A percentile compares a stretch with the other conserved stretches of the same genome.
Evolutionary conservation across 1,140 invertebrate genomes (phyloP).

Genomic region (Drosophila navojoa): DNA sequence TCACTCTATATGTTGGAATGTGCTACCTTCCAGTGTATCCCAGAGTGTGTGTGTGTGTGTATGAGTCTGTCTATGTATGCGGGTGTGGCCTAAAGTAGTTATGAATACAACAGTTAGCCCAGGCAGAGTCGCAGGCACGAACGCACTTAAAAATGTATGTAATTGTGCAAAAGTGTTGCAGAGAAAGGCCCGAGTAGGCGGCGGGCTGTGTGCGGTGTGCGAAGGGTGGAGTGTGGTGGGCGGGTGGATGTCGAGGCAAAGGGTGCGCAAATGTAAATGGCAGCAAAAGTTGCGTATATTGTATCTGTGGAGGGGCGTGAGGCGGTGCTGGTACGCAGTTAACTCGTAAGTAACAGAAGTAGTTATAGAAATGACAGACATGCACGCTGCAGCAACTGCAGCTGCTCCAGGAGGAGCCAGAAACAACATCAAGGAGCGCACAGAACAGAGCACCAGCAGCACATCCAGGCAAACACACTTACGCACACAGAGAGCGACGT

Average conservation of each 20-base stretch:
- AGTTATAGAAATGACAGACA: slow-evolving; percentile 81
- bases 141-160: slow-evolving; percentile 81
- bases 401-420: slow-evolving; percentile 16
- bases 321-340: slow-evolving; percentile 48
- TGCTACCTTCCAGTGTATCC: background rate
- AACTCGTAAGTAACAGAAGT: slow-evolving; percentile 78
- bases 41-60: background rate
- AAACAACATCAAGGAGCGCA: slow-evolving; percentile 11
- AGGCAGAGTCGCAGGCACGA: slow-evolving; percentile 61
- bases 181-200: slow-evolving; percentile 3
- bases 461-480: background rate
- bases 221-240: background rate
- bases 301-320: background rate
- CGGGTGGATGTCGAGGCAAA: background rate
- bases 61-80: slow-evolving; percentile 8
- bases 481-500: slow-evolving; percentile 10
- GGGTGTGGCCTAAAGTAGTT: slow-evolving; percentile 75
- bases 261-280: slow-evolving; percentile 37
- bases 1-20: slow-evolving; percentile 46
- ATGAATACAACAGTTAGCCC: slow-evolving; percentile 76
- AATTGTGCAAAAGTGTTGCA: slow-evolving; percentile 75
- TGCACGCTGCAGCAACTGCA: slow-evolving; percentile 46
- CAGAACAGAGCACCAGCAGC: background rate
- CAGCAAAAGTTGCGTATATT: slow-evolving; percentile 54
- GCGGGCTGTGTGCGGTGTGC: too few species aligned